Evolutionary conservation across 1,140 invertebrate species (phyloP).

Genomic region (Dinoponera quadriceps): DNA sequence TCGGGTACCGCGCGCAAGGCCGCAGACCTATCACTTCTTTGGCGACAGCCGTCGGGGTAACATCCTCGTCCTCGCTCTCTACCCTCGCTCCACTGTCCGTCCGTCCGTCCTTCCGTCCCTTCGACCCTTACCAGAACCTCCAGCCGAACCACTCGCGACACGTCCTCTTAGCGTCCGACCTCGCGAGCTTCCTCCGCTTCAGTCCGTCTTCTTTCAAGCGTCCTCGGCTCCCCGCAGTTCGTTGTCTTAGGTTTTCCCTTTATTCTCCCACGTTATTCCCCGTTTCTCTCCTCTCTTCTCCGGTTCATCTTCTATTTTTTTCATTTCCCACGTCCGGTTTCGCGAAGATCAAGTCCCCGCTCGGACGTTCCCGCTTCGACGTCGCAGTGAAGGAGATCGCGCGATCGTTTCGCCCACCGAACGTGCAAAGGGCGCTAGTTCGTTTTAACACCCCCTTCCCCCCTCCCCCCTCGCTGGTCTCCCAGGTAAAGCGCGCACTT

Average conservation of each 20-base stretch:
- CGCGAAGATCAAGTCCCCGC: conserved; percentile 3
- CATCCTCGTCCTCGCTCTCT: conserved; percentile 81
- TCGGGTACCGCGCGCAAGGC: conserved; percentile 81
- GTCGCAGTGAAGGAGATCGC: conserved; percentile 43
- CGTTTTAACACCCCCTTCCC: conserved; percentile 8
- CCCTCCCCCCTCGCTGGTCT: neutral
- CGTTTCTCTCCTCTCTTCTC: neutral
- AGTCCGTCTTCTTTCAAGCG: neutral
- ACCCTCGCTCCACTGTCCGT: conserved; percentile 46
- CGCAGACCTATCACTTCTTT: conserved; percentile 84
- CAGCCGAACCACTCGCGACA: conserved; percentile 21
- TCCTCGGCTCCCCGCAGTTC: neutral
- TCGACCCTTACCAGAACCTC: conserved; percentile 54
- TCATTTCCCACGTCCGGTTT: neutral
- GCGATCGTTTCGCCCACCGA: conserved; percentile 17
- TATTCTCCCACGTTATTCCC: too few species aligned
- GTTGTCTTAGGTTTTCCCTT: neutral
- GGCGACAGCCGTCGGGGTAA: conserved; percentile 84
- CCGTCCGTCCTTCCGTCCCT: conserved; percentile 54
- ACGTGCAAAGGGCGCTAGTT: conserved; percentile 26
- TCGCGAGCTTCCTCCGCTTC: neutral
- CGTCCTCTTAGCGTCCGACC: neutral
- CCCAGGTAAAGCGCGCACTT: conserved; percentile 18
- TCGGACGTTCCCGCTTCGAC: neutral
- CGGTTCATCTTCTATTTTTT: neutral